Evolutionary conservation across 2,797 vertebrate genomes (phyloP), one percentile per base, ranked within the genome.

Genomic region (Garrulus glandarius): DNA sequence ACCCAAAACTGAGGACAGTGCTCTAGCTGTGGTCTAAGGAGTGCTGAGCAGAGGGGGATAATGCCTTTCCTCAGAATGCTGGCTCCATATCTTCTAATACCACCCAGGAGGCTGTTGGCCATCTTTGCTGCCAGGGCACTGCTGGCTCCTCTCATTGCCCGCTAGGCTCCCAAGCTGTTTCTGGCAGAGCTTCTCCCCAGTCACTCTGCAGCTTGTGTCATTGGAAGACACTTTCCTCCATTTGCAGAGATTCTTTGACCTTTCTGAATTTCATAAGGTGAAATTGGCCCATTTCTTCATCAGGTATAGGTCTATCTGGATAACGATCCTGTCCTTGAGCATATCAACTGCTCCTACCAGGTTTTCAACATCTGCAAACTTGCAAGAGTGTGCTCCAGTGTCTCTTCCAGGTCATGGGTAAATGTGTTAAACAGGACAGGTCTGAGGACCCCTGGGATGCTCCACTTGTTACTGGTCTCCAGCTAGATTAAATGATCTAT

Each of bases 401-500:
- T 18, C 32, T 36, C 5, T 46, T 89, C 15, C 41, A 47, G 50
- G 21, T 69, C 43, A 32, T 43, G 27, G 34, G 4, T 53, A 76
- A 81, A 12, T 3, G 7, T 14, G 34, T 61, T 60, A 64, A 84
- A 55, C 18, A 70, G 17, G 37, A 47, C 15, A 43, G 52, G 6
- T 72, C 10, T 6, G 3, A 32, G 46, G 32, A 50, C 15, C 10
- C 32, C 17, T 63, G 34, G 61, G 21, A n/a, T 84, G n/a, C 11
- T 79, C 14, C 5, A 4, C 12, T 61, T 53, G 1, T 50, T 87
- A 50, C 15, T 2, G 3, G 10, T 36, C 24, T 80, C 19, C 39
- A 74, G 5, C 8, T 36, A 32, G n/a, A 65, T 46, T 61, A 36
- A 41, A 52, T 0, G 0, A 32, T 30, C 23, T n/a, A 24, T 44